phyloP scores from a whole-genome alignment of 1,140 invertebrate species.

The Apis laboriosa region DNA sequence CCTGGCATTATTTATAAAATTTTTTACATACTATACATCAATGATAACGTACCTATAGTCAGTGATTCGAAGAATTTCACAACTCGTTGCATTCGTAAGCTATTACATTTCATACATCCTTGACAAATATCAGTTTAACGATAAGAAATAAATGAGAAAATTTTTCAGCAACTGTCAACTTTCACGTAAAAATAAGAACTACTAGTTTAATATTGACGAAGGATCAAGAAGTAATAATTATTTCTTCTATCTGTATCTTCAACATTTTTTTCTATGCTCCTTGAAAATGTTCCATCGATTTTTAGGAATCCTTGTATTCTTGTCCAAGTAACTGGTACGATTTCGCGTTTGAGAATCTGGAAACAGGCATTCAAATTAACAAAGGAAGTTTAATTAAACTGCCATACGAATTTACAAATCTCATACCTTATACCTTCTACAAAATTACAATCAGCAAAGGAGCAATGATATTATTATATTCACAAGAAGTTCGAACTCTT shows the following conservation, averaged over 20 bases:
- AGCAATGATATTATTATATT: neutral
- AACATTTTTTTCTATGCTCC: neutral
- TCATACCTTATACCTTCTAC: constrained; percentile 30
- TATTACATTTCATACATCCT: neutral
- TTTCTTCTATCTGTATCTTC: neutral
- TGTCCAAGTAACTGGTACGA: constrained; percentile 55
- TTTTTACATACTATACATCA: neutral
- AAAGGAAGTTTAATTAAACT: neutral
- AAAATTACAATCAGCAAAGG: constrained; percentile 22
- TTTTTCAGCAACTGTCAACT: constrained; percentile 11
- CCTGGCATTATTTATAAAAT: constrained; percentile 16
- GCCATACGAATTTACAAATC: constrained; percentile 1
- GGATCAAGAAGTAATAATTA: neutral
- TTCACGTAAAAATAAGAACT: constrained; percentile 16
- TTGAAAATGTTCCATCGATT: neutral
- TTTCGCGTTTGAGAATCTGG: neutral
- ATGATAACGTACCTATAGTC: rapidly evolving
- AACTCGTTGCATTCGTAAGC: constrained; percentile 39
- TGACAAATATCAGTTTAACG: neutral
- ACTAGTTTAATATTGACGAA: constrained; percentile 18
- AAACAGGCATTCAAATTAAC: neutral
- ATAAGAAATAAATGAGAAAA: neutral
- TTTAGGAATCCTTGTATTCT: neutral
- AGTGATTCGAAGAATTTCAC: constrained; percentile 29
- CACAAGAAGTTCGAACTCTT: constrained; percentile 25